Conservation (phyloP, 2,888 invertebrate genomes). For the Calephelis perditalis region DNA sequence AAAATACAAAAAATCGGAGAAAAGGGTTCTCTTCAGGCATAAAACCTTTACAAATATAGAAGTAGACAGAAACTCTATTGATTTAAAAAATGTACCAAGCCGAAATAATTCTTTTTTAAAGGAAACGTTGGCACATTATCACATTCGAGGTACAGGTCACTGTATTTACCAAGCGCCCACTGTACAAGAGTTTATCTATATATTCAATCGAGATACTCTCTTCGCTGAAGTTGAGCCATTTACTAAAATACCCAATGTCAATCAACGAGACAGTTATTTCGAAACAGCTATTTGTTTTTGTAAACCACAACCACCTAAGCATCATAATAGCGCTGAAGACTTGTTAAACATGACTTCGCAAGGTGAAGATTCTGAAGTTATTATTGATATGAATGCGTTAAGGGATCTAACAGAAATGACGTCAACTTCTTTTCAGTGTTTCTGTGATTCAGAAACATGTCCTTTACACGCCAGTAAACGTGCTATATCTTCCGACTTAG, state of each 20-base stretch:
- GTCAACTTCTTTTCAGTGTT: slow-evolving; percentile 63
- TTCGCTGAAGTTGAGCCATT: slow-evolving; percentile 53
- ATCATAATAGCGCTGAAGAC: slow-evolving; percentile 68
- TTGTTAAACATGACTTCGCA: slow-evolving; percentile 47
- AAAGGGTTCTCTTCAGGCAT: slow-evolving; percentile 66
- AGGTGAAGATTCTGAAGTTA: slow-evolving; percentile 45
- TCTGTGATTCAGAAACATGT: slow-evolving; percentile 61
- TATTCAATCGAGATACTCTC: slow-evolving; percentile 67
- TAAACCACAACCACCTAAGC: slow-evolving; percentile 56
- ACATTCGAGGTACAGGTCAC: slow-evolving; percentile 69
- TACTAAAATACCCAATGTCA: slow-evolving; percentile 44
- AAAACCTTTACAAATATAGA: slow-evolving; percentile 72
- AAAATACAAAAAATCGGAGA: slow-evolving; percentile 46
- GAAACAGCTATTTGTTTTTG: slow-evolving; percentile 74
- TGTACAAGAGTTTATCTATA: slow-evolving; percentile 62
- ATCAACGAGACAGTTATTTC: slow-evolving; percentile 58
- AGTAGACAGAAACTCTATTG: slow-evolving; percentile 57
- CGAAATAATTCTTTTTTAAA: slow-evolving; percentile 57
- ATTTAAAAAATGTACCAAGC: slow-evolving; percentile 48
- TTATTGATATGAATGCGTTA: slow-evolving; percentile 50
- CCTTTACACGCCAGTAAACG: slow-evolving; percentile 54
- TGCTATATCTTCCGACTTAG: slow-evolving; percentile 45
- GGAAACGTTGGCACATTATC: slow-evolving; percentile 64
- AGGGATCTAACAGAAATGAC: slow-evolving; percentile 47
- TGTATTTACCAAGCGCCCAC: slow-evolving; percentile 67